Base-by-base conservation (phyloP, 2,888 invertebrate species). In the Dolichomitus sp. region DNA sequence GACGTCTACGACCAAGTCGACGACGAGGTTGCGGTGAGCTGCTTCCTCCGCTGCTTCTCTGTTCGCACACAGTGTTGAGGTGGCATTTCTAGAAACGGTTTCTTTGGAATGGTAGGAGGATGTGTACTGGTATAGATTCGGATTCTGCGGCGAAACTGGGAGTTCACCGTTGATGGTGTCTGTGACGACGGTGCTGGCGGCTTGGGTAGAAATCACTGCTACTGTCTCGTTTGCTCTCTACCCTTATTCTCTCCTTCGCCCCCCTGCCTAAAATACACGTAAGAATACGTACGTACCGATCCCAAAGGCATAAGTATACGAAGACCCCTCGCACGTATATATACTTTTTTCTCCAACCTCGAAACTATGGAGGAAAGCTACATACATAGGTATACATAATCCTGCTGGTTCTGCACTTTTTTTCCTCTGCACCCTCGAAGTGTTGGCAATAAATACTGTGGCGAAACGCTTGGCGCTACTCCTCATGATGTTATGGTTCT, bases 371-470 rank as follows among this genome's bases (percentile, higher is more conserved):
- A 45, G 27, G 33, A 63, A 27, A 45, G 33, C 72, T 23, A 48
- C 48, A 70, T 61, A 84, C 84, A 82, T 81, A 85, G 83, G 73
- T 83, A 84, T 85, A 84, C 79, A 81, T 85, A 85, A 87, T 89
- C 84, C 86, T 83, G 91, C 91, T 91, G 88, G 87, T 85, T 90
- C 88, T 87, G 91, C 91, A 90, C 87, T 91, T 91, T 90, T 89
- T 88, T 65, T 57, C 68, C 73, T 73, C 65, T 81, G 72, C 74
- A 81, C 74, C 81, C 84, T 83, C 81, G 65, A 85, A 87, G 87
- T 87, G 88, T 87, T 87, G 87, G 85, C 86, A 87, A 90, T 90
- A 90, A 90, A 89, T 90, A 82, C 65, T 70, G 88, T 86, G 87
- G 87, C 85, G 84, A 86, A 87, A 76, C 87, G 85, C 75, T 73